Evolutionary conservation across 1,140 invertebrate species (phyloP), one percentile per base, ranked within the genome.

Genomic region (Leptonema lineaticorne): DNA sequence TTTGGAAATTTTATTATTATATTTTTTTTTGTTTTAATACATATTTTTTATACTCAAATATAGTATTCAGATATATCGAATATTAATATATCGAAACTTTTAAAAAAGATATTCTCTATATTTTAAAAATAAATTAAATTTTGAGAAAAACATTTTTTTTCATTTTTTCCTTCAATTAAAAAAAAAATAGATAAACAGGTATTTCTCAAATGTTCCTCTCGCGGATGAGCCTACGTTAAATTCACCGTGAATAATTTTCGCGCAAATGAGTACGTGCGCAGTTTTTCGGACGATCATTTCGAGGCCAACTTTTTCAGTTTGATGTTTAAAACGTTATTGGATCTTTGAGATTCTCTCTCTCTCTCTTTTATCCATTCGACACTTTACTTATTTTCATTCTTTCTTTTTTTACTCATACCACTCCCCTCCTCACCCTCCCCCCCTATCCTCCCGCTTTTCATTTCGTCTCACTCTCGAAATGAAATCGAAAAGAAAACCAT

Each of bases 201-300:
- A n/a, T n/a, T n/a, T n/a, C n/a, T n/a, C n/a, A n/a, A n/a, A 48
- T 57, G 26, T 9, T 57, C 27, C 27, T 27, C 24, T 33, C 9
- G n/a, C 11, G 9, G 33, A 62, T n/a, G n/a, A n/a, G n/a, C n/a
- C n/a, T n/a, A n/a, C n/a, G 20, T 46, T 64, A 30, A 64, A 62
- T 62, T 45, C 29, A 27, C 33, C 59, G 41, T 62, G 59, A 62
- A 59, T 59, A 59, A 59, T 59, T 59, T 59, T 16, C 11, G 57
- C 57, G 28, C 28, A 59, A 59, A 59, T 59, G 57, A 59, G 57
- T 37, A 59, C 57, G 30, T 37, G 28, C 30, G 14, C 29, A 27
- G 30, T 45, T 62, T 45, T 45, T 9, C 22, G 16, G 26, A 60
- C 26, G 26, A 33, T 62, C 33, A 24, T 29, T 30, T 9, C 11